Base-by-base conservation (phyloP, 2,888 invertebrate species). In the Meghimatium bilineatum region DNA sequence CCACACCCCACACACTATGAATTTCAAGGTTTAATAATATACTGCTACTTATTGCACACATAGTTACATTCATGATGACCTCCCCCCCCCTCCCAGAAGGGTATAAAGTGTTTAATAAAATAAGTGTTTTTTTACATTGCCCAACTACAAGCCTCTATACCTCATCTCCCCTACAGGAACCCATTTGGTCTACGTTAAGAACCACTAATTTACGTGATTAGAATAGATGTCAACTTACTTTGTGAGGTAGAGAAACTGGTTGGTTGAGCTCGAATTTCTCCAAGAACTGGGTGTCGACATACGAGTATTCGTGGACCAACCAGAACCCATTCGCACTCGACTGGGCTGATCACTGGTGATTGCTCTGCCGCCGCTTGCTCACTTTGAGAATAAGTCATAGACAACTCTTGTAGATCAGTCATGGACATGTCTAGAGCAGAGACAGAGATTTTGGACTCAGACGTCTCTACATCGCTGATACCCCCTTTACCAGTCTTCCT, bases 211-310 rank as follows among this genome's bases (percentile, higher is more conserved):
- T n/a, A n/a, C n/a, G n/a, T 10, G n/a, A 34, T 17, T 1, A 26
- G 34, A 17, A 32, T 34, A 5, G 29, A 3, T 34, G 34, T 5
- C 20, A 38, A 74, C 74, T 12, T 74, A 74, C 74, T 52, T 23
- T 74, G 49, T 20, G 20, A 5, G 23, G 52, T 44, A n/a, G 29
- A 20, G 14, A 67, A 1, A 5, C 38, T n/a, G 8, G 36, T 23
- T n/a, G 49, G 52, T 2, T 71, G 56, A 26, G 80, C 34, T 17
- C 72, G 49, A 23, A 80, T 69, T 17, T 80, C 80, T 34, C 80
- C 80, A 56, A 80, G n/a, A 12, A 80, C 52, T 23, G 80, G 80
- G n/a, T 80, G 80, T 2, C 56, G 32, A 17, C 80, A 80, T 1
- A 80, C 80, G 14, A 80, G 71, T 36, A 71, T 44, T 8, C 56